Percentiles rank a stretch among this genome's conserved stretches.
phyloP scores from a whole-genome alignment of 1,140 invertebrate species.

The Paracyclopina nana region DNA sequence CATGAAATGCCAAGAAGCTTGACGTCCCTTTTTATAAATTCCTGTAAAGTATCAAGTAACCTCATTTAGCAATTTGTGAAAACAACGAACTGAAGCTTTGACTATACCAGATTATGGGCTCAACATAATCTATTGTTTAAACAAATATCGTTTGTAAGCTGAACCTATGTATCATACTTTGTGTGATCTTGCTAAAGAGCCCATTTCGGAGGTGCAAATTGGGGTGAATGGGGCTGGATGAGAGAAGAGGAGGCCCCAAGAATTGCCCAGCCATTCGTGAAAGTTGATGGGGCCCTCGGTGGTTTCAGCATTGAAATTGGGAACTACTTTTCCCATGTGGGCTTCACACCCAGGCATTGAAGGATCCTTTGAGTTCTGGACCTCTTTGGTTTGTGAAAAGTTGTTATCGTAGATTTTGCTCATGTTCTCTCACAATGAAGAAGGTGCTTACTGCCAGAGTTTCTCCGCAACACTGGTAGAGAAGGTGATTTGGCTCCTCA shows the following conservation, averaged over 20 bases:
- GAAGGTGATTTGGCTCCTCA: too few species aligned
- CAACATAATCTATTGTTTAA: background rate
- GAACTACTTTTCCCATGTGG: background rate
- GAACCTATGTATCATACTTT: background rate
- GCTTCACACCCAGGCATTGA: background rate
- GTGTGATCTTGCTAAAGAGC: background rate
- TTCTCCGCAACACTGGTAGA: too few species aligned
- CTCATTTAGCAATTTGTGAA: too few species aligned
- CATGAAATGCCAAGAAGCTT: background rate
- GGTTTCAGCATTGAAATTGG: conserved; percentile 5
- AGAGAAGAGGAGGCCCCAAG: background rate
- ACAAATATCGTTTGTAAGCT: background rate
- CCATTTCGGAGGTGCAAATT: conserved; percentile 8
- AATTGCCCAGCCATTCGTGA: background rate
- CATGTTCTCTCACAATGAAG: background rate
- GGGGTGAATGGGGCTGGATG: conserved; percentile 6
- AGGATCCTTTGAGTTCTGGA: background rate
- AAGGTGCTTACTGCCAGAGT: too few species aligned
- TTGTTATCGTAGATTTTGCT: background rate
- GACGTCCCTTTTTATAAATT: background rate
- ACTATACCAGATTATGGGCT: too few species aligned
- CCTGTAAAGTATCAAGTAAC: background rate
- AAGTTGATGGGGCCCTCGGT: background rate
- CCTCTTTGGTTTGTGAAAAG: background rate
- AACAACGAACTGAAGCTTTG: too few species aligned